These are phyloP conservation scores for Bryconaethiops microstoma DNA, from an alignment of 2,797 vertebrate species.

Conservation along the genomic window DNA sequence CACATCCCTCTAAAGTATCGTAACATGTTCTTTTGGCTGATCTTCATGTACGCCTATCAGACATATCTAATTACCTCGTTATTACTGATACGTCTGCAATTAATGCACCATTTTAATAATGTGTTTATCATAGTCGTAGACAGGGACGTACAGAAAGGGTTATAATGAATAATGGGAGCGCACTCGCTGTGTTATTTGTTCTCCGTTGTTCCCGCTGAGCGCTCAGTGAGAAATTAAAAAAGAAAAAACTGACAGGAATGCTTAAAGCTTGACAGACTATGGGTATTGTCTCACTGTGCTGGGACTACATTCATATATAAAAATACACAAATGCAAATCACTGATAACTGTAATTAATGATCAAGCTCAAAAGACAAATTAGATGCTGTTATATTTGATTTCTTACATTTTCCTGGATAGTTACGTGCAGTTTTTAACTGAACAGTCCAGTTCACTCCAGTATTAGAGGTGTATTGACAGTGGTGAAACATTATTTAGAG, in stretches of 20 bases:
- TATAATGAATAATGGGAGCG: not conserved
- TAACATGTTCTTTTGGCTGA: not conserved
- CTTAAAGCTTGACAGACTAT: not conserved
- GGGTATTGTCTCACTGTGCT: not conserved
- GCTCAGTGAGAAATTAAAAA: not conserved
- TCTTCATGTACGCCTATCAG: too few relatives aligned
- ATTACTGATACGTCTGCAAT: not conserved
- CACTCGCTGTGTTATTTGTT: not conserved
- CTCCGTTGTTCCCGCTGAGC: conserved; percentile 6
- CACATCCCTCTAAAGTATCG: not conserved
- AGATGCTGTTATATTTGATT: too few relatives aligned
- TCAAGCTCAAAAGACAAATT: too few relatives aligned
- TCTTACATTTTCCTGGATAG: too few relatives aligned
- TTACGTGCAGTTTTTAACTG: not conserved
- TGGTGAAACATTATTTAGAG: not conserved
- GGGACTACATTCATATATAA: not conserved
- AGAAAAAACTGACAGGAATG: not conserved
- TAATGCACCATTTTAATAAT: conserved; percentile 25
- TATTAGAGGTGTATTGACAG: not conserved
- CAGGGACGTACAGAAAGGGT: not conserved
- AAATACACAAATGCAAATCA: too few relatives aligned
- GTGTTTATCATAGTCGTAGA: conserved; percentile 3
- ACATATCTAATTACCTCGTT: conserved; percentile 26
- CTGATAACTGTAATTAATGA: too few relatives aligned
- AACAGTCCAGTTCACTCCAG: not conserved